A percentile compares a stretch with the other conserved stretches of the same genome.
Conservation (phyloP, 2,113 vertebrate genomes). For the Oxyruncus cristatus region DNA sequence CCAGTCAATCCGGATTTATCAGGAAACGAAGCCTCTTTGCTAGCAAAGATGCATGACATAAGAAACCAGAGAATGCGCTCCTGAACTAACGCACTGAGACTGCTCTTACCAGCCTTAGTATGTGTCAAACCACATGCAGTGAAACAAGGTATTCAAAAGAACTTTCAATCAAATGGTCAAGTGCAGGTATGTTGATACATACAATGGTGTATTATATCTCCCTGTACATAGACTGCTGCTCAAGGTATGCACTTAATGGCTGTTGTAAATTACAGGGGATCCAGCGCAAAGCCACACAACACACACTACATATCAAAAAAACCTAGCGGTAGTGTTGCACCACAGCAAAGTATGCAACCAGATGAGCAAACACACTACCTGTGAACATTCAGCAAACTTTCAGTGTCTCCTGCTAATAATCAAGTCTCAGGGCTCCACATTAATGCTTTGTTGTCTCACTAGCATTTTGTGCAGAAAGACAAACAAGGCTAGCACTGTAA, state of each 20-base stretch:
- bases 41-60: neutral
- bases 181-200: neutral
- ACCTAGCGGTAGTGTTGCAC: neutral
- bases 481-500: neutral
- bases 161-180: neutral
- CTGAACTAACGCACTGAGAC: neutral
- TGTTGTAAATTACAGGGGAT: neutral
- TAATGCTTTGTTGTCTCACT: neutral
- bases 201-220: neutral
- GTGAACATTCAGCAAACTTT: neutral
- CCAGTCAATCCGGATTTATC: neutral
- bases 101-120: neutral
- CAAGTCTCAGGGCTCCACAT: fast-evolving
- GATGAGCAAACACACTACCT: neutral
- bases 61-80: neutral
- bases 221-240: neutral
- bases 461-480: neutral
- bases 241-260: fast-evolving
- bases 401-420: neutral
- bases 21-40: neutral
- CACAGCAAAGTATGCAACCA: neutral
- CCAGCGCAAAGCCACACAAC: neutral
- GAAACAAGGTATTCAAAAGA: neutral
- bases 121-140: neutral
- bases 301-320: neutral